These are phyloP conservation scores for Oxycera nigricornis DNA, from an alignment of 2,888 invertebrate genomes.

Conservation along the genomic window DNA sequence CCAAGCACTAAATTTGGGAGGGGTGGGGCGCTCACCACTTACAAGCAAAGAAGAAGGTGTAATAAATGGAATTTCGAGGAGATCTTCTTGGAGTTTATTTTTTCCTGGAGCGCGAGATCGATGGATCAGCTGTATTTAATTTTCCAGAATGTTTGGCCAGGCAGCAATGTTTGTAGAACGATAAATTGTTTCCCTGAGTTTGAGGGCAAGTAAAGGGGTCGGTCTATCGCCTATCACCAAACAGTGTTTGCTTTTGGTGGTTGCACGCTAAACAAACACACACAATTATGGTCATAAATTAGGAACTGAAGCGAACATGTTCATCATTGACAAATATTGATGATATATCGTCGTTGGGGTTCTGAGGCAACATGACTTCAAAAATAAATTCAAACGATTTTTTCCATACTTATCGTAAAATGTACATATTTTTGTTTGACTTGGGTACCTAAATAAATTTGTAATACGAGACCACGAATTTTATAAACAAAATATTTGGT, in stretches of 20 bases:
- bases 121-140: slow-evolving; percentile 15
- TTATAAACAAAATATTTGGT: too few species aligned
- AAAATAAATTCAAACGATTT: too few species aligned
- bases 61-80: neutral
- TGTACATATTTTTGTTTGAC: too few species aligned
- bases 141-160: neutral
- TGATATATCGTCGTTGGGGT: too few species aligned
- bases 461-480: too few species aligned
- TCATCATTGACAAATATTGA: neutral
- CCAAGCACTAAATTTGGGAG: neutral
- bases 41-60: neutral
- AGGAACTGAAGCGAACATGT: too few species aligned
- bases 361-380: too few species aligned
- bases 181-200: neutral
- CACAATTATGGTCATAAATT: too few species aligned
- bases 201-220: too few species aligned
- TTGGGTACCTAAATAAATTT: too few species aligned
- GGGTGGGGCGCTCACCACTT: neutral
- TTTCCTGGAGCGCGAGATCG: neutral
- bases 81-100: neutral
- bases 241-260: neutral
- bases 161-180: slow-evolving; percentile 4
- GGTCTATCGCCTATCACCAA: neutral
- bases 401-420: too few species aligned
- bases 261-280: neutral